Conservation (phyloP, 2,113 vertebrate genomes). For the Glaucomys volans region DNA sequence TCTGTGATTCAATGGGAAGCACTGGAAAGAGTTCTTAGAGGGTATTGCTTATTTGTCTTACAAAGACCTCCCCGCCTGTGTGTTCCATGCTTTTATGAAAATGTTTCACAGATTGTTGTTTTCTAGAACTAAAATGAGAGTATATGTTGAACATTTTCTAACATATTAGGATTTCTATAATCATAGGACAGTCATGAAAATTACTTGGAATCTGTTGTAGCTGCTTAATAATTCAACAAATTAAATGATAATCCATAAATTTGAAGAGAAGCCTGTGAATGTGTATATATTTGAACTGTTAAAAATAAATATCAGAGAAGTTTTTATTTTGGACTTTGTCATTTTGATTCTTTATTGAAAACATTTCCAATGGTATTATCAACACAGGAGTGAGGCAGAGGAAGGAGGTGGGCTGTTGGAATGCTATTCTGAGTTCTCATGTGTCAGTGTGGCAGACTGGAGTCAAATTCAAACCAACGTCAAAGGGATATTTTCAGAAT, state of each 20-base stretch:
- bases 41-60: not conserved
- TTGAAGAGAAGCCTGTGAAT: slow-evolving; percentile 3
- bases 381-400: not conserved
- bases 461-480: not conserved
- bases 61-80: not conserved
- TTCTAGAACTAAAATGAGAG: slow-evolving; percentile 27
- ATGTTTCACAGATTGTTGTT: not conserved
- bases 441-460: not conserved
- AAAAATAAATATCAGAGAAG: slow-evolving; percentile 19
- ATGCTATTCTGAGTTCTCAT: not conserved
- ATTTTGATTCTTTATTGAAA: slow-evolving; percentile 43
- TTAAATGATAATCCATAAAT: slow-evolving; percentile 33
- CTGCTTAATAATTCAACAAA: not conserved
- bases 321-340: slow-evolving; percentile 26
- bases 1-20: slow-evolving; percentile 11
- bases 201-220: slow-evolving; percentile 1
- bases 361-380: not conserved
- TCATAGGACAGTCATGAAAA: slow-evolving; percentile 24
- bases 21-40: not conserved
- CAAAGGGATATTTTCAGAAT: not conserved
- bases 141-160: not conserved
- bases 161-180: slow-evolving; percentile 42
- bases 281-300: not conserved
- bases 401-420: not conserved
- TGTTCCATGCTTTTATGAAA: not conserved